These are phyloP conservation scores for Ophthalmolycus amberensis DNA, from an alignment of 2,113 vertebrate genomes.

Conservation along the genomic window DNA sequence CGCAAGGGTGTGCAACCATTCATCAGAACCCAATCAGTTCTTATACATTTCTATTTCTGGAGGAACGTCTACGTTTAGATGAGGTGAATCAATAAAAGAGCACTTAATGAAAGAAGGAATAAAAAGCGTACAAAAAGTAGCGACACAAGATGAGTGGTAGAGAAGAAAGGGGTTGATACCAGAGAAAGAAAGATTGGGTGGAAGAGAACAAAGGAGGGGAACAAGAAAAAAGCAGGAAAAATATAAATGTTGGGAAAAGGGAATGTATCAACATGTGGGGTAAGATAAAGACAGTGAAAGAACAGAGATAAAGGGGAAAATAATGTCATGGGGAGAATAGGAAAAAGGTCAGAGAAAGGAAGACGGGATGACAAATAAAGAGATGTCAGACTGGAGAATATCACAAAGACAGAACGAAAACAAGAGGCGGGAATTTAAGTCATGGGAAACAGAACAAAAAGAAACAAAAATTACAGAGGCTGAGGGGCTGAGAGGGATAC, in stretches of 20 bases:
- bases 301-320: neutral
- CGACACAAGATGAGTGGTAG: neutral
- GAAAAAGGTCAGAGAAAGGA: neutral
- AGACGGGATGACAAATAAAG: neutral
- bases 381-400: neutral
- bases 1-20: neutral
- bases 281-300: neutral
- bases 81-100: too few species aligned
- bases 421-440: constrained; percentile 2
- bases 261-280: too few species aligned
- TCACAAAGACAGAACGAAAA: neutral
- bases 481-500: constrained; percentile 12
- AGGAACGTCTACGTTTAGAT: too few species aligned
- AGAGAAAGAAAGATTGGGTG: neutral
- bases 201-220: neutral
- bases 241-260: neutral
- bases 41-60: too few species aligned
- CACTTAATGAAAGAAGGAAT: neutral
- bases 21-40: neutral
- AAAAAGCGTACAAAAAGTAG: neutral
- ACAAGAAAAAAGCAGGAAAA: neutral
- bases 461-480: constrained; percentile 26
- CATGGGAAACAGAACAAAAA: constrained; percentile 27
- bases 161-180: neutral
- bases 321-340: neutral